phyloP scores from a whole-genome alignment of 2,888 invertebrate genomes.

The Erebia epiphron region DNA sequence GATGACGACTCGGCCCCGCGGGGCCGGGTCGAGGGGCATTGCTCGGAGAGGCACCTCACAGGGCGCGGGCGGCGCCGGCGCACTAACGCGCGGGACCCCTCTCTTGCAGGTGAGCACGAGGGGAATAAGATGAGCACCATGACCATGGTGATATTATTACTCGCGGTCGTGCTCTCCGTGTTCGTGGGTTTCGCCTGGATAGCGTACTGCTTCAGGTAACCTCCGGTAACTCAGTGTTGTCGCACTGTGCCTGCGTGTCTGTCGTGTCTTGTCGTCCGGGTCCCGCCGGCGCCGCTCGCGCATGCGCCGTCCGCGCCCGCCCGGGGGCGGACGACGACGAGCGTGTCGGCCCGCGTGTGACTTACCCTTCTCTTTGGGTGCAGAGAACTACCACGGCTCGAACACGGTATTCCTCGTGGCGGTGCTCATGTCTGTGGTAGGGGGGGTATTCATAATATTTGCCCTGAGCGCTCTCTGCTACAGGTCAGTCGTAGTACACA shows the following conservation, averaged over 20 bases:
- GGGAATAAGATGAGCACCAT: conserved; percentile 94
- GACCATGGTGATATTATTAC: conserved; percentile 95
- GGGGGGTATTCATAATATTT: conserved; percentile 99
- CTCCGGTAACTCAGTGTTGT: conserved; percentile 79
- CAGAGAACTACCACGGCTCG: conserved; percentile 98
- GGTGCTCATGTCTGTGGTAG: conserved; percentile 99
- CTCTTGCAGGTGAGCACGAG: conserved; percentile 88
- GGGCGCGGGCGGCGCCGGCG: conserved; percentile 76
- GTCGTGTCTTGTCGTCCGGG: conserved; percentile 52
- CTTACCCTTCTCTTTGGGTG: conserved; percentile 79
- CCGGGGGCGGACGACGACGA: conserved; percentile 46
- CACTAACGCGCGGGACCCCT: conserved; percentile 80
- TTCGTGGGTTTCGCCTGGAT: conserved; percentile 97
- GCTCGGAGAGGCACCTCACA: conserved; percentile 35
- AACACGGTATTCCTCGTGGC: conserved; percentile 98
- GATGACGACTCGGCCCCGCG: not conserved
- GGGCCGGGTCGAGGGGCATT: conserved; percentile 56
- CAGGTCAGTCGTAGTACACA: conserved; percentile 99
- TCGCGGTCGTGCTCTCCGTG: conserved; percentile 95
- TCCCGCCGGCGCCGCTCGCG: conserved; percentile 63
- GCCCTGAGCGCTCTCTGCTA: conserved; percentile 99
- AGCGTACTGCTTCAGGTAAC: conserved; percentile 97
- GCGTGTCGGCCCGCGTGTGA: conserved; percentile 52
- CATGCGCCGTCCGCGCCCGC: conserved; percentile 48
- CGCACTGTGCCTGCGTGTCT: conserved; percentile 73